Base-by-base conservation (phyloP, 2,797 vertebrate genomes). In the Pseudotriccus pelzelni region DNA sequence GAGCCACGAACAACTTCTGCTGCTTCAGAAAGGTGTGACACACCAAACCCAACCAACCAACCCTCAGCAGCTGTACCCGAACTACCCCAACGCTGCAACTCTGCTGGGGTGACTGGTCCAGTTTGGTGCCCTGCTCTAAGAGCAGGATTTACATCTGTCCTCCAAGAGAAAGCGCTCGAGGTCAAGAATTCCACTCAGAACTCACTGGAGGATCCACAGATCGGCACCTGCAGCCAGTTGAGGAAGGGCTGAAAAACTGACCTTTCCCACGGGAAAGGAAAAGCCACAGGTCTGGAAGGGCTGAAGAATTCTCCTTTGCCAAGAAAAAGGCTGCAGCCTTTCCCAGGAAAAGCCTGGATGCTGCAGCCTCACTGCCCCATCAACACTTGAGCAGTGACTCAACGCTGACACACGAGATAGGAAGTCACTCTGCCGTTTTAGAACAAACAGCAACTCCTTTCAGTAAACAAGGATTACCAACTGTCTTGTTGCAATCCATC, bases 21-120 rank as follows among this genome's bases (percentile, higher is more conserved):
- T 63, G 49, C 53, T 77, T 67, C 1, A 2, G 21, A 77, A 68
- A 43, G 49, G 50, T 27, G 32, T 5, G 13, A 52, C 11, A 56
- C 15, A 44, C 9, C 16, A 46, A 12, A 41, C 4, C 27, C 36
- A 30, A 14, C 12, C 18, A 0, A 4, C 10, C 5, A 20, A 11
- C 21, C 18, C 56, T 52, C 49, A 58, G 9, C 49, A 60, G 11
- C 43, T 23, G 15, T 4, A 18, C 37, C 37, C 68, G 11, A 46
- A 21, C 47, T 43, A 20, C 14, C 46, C 34, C 27, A 63, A 27
- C 43, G 30, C 39, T 21, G 15, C 37, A 23, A 7, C 25, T 50
- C 23, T 56, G 36, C 36, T 27, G 24, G 41, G 49, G 53, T 6
- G 36, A 49, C 41, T 36, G 22, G 14, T 27, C 56, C 56, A 59